phyloP scores from a whole-genome alignment of 1,140 invertebrate species.

The Zelostemma sp. region DNA sequence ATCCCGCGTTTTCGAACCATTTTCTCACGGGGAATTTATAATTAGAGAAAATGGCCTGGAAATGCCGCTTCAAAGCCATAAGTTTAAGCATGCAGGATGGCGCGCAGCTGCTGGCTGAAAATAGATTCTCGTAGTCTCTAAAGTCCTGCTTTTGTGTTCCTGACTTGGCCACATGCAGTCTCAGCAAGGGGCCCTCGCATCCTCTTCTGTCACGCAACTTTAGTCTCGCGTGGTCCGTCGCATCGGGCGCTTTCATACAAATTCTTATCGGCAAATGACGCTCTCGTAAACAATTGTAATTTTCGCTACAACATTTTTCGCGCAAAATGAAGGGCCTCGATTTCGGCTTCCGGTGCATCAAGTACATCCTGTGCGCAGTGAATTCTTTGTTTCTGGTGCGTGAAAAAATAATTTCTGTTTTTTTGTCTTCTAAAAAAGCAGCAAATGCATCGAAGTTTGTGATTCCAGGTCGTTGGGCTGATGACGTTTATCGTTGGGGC shows the following conservation, averaged over 20 bases:
- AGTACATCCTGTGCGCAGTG: conserved; percentile 85
- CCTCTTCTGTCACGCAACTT: conserved; percentile 14
- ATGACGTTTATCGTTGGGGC: conserved; percentile 45
- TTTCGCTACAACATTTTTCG: conserved; percentile 6
- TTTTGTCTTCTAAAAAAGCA: no score
- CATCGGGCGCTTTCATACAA: conserved; percentile 3
- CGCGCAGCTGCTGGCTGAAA: conserved; percentile 32
- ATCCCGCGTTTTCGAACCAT: no score
- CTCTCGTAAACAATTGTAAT: conserved; percentile 1
- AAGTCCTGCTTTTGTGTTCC: conserved; percentile 21
- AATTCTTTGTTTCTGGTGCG: conserved; percentile 90
- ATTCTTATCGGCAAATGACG: no score
- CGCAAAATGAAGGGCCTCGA: conserved; percentile 68
- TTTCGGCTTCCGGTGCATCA: conserved; percentile 83
- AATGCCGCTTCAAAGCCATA: no score
- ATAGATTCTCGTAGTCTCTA: conserved; percentile 34
- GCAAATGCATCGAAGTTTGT: no score
- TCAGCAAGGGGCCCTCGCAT: conserved; percentile 35
- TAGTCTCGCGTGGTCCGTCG: conserved; percentile 12
- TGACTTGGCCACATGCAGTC: conserved; percentile 39
- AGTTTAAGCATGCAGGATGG: conserved; percentile 25
- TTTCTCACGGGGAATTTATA: no score
- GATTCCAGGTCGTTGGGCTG: conserved; percentile 8
- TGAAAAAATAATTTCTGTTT: conserved; percentile 45
- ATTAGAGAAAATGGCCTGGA: no score